A percentile compares a stretch with the other conserved stretches of the same genome.
phyloP scores from a whole-genome alignment of 2,888 invertebrate species.

The Torymus aiolomorphi region DNA sequence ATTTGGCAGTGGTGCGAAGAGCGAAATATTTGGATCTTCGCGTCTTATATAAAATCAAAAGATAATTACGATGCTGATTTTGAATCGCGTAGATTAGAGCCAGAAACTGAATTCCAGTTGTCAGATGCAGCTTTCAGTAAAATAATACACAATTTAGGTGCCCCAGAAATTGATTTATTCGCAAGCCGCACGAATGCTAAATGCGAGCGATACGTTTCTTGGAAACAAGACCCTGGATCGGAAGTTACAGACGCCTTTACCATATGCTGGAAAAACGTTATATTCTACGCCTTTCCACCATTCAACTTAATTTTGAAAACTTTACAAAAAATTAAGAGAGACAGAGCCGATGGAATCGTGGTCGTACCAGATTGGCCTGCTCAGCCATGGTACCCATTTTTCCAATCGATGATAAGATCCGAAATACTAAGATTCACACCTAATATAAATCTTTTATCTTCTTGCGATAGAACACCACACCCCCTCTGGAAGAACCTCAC shows the following conservation, averaged over 20 bases:
- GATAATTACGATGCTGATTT: conserved; percentile 1
- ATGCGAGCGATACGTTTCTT: conserved; percentile 12
- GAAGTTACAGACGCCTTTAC: conserved; percentile 14
- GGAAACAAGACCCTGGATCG: background rate
- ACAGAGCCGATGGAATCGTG: too few species aligned
- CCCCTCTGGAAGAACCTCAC: background rate
- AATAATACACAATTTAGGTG: background rate
- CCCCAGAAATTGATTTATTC: conserved; percentile 22
- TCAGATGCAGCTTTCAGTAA: too few species aligned
- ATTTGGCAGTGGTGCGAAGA: too few species aligned
- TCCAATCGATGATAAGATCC: too few species aligned
- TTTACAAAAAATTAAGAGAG: too few species aligned
- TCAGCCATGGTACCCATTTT: too few species aligned
- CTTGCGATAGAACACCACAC: background rate
- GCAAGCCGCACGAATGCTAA: conserved; percentile 9
- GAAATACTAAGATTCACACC: too few species aligned
- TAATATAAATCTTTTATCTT: conserved; percentile 3
- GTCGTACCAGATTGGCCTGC: too few species aligned
- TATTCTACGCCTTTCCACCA: conserved; percentile 24
- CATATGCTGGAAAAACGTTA: background rate
- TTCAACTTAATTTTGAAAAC: background rate
- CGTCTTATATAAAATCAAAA: too few species aligned
- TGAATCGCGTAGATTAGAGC: background rate
- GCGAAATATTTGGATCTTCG: too few species aligned
- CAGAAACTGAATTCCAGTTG: too few species aligned